These are phyloP conservation scores for Jacana jacana DNA, from an alignment of 2,113 vertebrate genomes.

Conservation along the genomic window DNA sequence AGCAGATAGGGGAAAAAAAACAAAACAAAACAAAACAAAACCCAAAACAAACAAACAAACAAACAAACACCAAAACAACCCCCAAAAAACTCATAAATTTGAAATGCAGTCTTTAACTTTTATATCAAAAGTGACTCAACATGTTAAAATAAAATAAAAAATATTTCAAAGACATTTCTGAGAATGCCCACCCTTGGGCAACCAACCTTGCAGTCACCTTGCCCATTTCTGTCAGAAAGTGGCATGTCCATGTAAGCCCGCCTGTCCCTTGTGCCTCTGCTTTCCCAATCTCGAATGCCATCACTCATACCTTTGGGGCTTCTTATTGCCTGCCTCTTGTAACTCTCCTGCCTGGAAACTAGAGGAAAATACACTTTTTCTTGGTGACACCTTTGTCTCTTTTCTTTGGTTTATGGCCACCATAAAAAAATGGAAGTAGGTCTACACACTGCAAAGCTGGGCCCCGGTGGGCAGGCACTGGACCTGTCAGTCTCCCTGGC, in stretches of 20 bases:
- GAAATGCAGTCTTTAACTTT: background rate
- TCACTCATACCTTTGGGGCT: background rate
- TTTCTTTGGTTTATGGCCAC: background rate
- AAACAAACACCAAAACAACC: background rate
- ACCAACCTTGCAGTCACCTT: rapidly evolving
- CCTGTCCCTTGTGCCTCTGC: background rate
- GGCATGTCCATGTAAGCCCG: rapidly evolving
- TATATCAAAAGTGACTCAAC: background rate
- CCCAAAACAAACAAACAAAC: too few relatives aligned
- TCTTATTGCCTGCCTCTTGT: background rate
- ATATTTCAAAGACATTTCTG: background rate
- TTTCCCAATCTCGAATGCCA: background rate
- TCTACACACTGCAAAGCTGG: background rate
- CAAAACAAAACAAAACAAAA: too few relatives aligned
- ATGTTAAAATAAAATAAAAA: background rate
- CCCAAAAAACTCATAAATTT: background rate
- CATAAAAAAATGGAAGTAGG: background rate
- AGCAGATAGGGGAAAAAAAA: background rate
- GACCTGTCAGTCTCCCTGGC: background rate
- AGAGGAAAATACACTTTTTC: background rate
- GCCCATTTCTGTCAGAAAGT: background rate
- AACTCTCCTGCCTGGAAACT: background rate
- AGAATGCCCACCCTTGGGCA: background rate
- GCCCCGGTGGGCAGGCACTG: background rate
- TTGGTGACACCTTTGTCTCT: background rate